Percentiles rank a stretch among this genome's conserved stretches.
These are phyloP conservation scores for Pelosia muscerda DNA, from an alignment of 2,888 invertebrate species.

Conservation along the genomic window DNA sequence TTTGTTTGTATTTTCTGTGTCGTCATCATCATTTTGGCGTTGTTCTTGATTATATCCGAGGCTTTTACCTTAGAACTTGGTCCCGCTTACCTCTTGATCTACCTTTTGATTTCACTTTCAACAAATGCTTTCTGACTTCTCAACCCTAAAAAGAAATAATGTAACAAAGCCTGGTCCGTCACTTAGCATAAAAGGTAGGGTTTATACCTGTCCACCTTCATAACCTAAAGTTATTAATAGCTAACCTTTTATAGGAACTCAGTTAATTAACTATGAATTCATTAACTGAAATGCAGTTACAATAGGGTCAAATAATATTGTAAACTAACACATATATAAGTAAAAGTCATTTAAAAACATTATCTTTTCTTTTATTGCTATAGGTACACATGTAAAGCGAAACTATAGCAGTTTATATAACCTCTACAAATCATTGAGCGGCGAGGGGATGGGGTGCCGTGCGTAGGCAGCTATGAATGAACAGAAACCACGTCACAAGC, in stretches of 20 bases:
- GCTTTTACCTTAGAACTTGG: not conserved
- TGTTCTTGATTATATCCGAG: not conserved
- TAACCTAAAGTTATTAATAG: not conserved
- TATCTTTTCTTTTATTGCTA: too few relatives aligned
- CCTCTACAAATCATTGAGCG: constrained; percentile 47
- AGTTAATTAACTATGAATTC: not conserved
- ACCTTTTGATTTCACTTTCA: too few relatives aligned
- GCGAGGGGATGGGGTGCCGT: constrained; percentile 36
- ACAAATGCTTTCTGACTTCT: too few relatives aligned
- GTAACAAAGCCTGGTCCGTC: too few relatives aligned
- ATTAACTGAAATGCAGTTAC: not conserved
- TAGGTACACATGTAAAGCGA: constrained; percentile 20
- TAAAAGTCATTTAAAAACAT: not conserved
- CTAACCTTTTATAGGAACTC: not conserved
- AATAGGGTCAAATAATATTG: not conserved
- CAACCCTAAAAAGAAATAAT: too few relatives aligned
- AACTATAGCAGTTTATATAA: constrained; percentile 48
- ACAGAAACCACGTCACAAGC: constrained; percentile 50
- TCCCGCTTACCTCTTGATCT: not conserved
- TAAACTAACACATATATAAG: not conserved
- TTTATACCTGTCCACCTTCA: not conserved
- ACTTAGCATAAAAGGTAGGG: not conserved
- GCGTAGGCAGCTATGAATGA: constrained; percentile 65
- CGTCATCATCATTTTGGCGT: not conserved
- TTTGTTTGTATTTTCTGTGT: not conserved